Evolutionary conservation across 2,797 vertebrate genomes (phyloP).

Genomic region (Cercopithecus petaurista): DNA sequence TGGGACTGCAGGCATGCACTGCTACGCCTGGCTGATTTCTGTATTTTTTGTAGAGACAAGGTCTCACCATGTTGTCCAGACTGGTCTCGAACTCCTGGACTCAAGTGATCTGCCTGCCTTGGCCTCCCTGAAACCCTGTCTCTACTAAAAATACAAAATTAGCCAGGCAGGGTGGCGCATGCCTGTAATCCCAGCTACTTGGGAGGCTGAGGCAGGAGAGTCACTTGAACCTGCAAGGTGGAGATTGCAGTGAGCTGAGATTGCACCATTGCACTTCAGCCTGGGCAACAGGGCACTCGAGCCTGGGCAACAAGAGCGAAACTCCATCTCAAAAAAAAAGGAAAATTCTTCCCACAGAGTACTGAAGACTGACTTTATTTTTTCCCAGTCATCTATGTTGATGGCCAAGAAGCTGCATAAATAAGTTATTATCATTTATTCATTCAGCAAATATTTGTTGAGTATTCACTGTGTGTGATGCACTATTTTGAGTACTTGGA

Average conservation of each 20-base stretch:
- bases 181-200: not conserved
- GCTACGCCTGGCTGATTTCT: too few species aligned
- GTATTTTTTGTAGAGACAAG: too few species aligned
- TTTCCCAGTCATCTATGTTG: not conserved
- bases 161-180: not conserved
- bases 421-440: not conserved
- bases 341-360: slow-evolving; percentile 9
- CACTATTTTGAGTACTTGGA: not conserved
- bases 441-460: not conserved
- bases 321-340: not conserved
- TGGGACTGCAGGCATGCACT: not conserved
- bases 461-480: not conserved
- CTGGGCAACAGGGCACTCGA: not conserved
- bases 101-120: too few species aligned
- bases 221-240: not conserved
- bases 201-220: not conserved
- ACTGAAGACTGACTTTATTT: not conserved
- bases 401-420: slow-evolving; percentile 8
- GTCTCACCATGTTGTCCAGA: too few species aligned
- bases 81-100: too few species aligned
- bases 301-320: not conserved
- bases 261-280: not conserved
- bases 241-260: not conserved
- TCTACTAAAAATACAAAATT: not conserved
- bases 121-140: not conserved